Evolutionary conservation across 2,113 vertebrate species (phyloP).

Genomic region (Mesitornis unicolor): DNA sequence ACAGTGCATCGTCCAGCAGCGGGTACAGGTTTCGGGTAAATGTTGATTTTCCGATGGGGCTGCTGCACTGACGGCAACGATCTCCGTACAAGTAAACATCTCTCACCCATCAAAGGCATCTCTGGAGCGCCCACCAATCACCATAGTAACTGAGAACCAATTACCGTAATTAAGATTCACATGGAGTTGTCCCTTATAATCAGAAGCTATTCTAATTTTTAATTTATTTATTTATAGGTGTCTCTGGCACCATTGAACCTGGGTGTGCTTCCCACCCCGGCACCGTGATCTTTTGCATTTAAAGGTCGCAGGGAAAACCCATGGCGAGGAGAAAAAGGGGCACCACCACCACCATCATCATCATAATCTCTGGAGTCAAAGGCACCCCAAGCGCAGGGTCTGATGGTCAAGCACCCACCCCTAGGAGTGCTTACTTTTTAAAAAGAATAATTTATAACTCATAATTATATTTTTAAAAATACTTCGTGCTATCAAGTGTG

Average conservation of each 20-base stretch:
- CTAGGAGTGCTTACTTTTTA: no score
- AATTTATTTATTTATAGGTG: slow-evolving; percentile 23
- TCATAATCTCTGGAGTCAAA: accelerated
- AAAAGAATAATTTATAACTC: no score
- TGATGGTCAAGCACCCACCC: no score
- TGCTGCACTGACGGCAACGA: neutral
- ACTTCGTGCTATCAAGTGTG: neutral
- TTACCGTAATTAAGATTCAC: slow-evolving; percentile 51
- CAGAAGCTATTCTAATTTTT: slow-evolving; percentile 23
- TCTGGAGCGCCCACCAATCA: slow-evolving; percentile 17
- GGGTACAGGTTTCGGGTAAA: neutral
- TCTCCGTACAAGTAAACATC: neutral
- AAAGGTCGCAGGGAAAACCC: neutral
- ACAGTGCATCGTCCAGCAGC: accelerated
- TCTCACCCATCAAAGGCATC: slow-evolving; percentile 2
- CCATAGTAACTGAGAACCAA: slow-evolving; percentile 48
- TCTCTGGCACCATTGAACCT: neutral
- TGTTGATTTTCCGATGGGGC: neutral
- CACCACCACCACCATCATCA: accelerated
- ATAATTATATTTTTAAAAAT: no score
- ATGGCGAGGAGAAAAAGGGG: neutral
- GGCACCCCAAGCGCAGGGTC: no score
- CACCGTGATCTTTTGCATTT: accelerated
- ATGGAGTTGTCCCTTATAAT: slow-evolving; percentile 21
- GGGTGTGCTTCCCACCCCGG: neutral